These are phyloP conservation scores for Rallus crepitans DNA, from an alignment of 2,797 vertebrate genomes.

Conservation along the genomic window DNA sequence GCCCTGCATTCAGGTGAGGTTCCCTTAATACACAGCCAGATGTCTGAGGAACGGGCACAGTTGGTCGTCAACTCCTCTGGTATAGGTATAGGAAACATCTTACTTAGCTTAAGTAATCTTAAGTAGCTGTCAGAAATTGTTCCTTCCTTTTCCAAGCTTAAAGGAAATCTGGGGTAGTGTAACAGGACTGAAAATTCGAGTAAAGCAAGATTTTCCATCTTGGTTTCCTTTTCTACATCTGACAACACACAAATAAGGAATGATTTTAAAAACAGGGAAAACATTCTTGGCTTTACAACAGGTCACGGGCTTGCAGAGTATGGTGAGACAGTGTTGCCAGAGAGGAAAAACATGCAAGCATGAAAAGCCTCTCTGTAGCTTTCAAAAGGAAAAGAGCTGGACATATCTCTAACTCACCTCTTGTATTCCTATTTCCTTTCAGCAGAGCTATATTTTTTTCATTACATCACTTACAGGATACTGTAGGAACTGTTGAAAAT, in stretches of 20 bases:
- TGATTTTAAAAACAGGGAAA: neutral
- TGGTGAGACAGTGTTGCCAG: neutral
- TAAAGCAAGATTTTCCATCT: neutral
- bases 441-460: accelerated
- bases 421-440: neutral
- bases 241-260: neutral
- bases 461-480: neutral
- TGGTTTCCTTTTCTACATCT: neutral
- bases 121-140: neutral
- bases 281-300: accelerated
- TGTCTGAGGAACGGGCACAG: neutral
- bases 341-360: neutral
- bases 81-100: neutral
- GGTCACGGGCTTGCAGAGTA: accelerated
- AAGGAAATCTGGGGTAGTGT: neutral
- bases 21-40: neutral
- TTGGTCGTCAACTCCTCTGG: accelerated
- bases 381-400: neutral
- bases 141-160: neutral
- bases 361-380: neutral
- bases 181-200: neutral
- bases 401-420: neutral
- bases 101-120: neutral
- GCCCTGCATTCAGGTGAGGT: neutral
- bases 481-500: neutral